Conservation (phyloP, 2,113 vertebrate species). For the Sterna hirundo region DNA sequence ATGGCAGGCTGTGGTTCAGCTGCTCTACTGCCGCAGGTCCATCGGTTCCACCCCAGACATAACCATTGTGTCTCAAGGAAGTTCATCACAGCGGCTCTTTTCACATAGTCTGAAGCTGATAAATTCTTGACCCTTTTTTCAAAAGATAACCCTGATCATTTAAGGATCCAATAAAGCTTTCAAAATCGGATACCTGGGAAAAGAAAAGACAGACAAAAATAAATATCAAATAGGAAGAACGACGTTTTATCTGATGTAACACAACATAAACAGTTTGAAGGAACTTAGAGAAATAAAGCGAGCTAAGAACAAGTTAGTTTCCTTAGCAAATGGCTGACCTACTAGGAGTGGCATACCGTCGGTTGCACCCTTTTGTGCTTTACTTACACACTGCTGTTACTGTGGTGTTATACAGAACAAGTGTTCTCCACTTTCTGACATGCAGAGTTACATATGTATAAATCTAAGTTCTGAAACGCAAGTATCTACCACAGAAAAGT, state of each 20-base stretch:
- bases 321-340: neutral
- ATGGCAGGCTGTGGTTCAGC: neutral
- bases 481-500: neutral
- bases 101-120: slow-evolving; percentile 93
- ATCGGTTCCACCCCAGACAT: neutral
- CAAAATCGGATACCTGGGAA: slow-evolving; percentile 89
- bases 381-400: neutral
- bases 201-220: neutral
- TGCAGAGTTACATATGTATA: neutral
- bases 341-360: neutral
- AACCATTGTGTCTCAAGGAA: fast-evolving
- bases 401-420: neutral
- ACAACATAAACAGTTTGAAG: neutral
- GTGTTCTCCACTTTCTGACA: neutral
- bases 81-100: neutral
- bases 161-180: slow-evolving; percentile 89
- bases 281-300: neutral
- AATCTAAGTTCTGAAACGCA: neutral
- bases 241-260: neutral
- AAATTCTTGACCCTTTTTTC: slow-evolving; percentile 90
- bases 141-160: slow-evolving; percentile 96
- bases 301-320: neutral
- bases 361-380: neutral
- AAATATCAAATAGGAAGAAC: neutral
- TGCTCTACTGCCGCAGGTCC: neutral